phyloP scores from a whole-genome alignment of 2,113 vertebrate species.

The Dromiciops gliroides region DNA sequence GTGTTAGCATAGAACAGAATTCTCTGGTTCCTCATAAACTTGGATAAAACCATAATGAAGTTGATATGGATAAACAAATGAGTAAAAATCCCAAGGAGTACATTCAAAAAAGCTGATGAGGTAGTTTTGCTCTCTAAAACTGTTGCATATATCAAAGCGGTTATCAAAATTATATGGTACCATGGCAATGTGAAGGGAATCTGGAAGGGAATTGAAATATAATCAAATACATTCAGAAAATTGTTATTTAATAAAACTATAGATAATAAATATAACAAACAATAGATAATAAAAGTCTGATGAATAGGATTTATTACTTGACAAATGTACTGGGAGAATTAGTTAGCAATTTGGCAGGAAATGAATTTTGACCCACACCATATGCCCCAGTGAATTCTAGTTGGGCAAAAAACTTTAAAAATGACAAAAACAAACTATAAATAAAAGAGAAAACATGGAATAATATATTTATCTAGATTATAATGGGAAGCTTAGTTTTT shows the following conservation, averaged over 20 bases:
- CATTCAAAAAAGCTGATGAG: background rate
- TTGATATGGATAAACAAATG: background rate
- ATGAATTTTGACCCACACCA: background rate
- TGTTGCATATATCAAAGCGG: background rate
- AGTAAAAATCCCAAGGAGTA: background rate
- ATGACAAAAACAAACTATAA: background rate
- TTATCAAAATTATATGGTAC: background rate
- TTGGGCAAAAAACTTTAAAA: background rate
- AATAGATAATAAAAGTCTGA: background rate
- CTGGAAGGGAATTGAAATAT: background rate
- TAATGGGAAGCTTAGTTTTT: background rate
- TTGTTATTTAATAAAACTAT: background rate
- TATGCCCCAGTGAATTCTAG: background rate
- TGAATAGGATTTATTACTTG: background rate
- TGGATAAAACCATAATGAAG: background rate
- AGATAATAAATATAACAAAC: background rate
- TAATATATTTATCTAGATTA: background rate
- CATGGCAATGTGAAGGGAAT: background rate
- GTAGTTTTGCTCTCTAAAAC: background rate
- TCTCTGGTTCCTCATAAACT: background rate
- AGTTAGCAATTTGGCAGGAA: background rate
- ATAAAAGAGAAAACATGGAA: background rate
- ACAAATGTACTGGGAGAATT: background rate
- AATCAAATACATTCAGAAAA: background rate
- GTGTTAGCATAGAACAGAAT: background rate